Base-by-base conservation (phyloP, 2,113 vertebrate genomes). In the Silurus meridionalis region DNA sequence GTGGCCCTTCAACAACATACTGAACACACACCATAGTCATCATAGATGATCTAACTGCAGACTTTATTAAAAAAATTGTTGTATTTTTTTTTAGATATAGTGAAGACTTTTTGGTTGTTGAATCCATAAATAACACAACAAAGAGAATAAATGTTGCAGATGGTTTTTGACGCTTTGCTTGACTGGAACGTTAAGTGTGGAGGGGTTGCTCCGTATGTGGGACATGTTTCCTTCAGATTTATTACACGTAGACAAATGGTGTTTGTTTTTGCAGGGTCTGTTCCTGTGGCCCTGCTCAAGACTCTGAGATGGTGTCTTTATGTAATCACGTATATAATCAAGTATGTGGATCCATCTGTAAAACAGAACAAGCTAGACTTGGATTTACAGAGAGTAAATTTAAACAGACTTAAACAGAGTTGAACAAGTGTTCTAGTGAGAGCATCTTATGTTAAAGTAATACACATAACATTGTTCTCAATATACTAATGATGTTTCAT, bases 201-300 rank as follows among this genome's bases (percentile, higher is more conserved):
- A 61, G 14, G 46, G 84, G 64, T 74, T 58, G 82, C 71, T 85
- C 69, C 25, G 72, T 86, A 86, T 86, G 82, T 86, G 82, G 79
- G 84, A 83, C 79, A 80, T 52, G 74, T 83, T 90, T 84, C 58
- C 66, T 57, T 84, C 82, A 85, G 87, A 83, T 91, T 89, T 90
- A 91, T 83, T 83, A 84, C 81, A 72, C 50, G 58, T 53, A 80
- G 89, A 90, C 89, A 90, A 89, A 90, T 88, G 88, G 87, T 90
- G 90, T 91, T 90, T 90, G 85, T 89, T 90, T 90, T 88, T 88
- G 89, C 85, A 86, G 77, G 55, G 85, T 63, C 63, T 63, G 83
- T 77, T 87, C 85, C 83, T 79, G 46, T 82, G 67, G 61, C 55
- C 58, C 52, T 61, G 57, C 83, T 87, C 37, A 85, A 87, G 84